Base-by-base conservation (phyloP, 1,140 invertebrate genomes). In the Scaptodrosophila lebanonensis region DNA sequence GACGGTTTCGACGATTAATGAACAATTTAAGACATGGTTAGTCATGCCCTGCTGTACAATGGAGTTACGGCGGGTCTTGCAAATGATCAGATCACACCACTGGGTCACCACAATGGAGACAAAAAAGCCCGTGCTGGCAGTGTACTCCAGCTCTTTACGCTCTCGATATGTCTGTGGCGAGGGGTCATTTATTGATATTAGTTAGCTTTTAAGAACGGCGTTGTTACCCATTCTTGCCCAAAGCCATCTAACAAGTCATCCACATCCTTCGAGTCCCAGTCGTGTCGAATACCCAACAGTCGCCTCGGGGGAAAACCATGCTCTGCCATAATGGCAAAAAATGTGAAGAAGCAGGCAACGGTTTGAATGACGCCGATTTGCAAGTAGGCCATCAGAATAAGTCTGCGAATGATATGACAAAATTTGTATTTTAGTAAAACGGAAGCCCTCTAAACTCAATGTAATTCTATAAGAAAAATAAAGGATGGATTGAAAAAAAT, bases 321-420 rank as follows among this genome's bases (percentile, higher is more conserved):
- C 85, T 98, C 97, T 90, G 95, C 95, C 96, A 99, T 96, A 79
- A 99, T 98, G 35, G 98, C 96, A 88, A 98, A 98, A 90, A 98
- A 98, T 9, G 96, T 95, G 88, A 99, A 99, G 92, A 99, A 99
- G 11, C 97, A 97, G 54, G 97, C 97, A 12, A 95, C 95, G 29
- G 97, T 97, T 91, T 99, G 98, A 87, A 99, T 99, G 95, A 99
- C 97, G 83, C 97, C 97, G 86, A 99, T 98, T 88, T 98, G 97
- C 71, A 97, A 95, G 87, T 98, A 99, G 9, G 97, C 96, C 93
- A 98, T 95, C 7, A 95, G 95, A 87, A 98, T 97, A 86, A 97
- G 91, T 90, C 95, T 96, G 68, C 17, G 17, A 45, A 17, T 15
- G 17, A n/a, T n/a, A n/a, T n/a, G n/a, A n/a, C n/a, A n/a, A n/a